Base-by-base conservation (phyloP, 2,113 vertebrate genomes). In the Chinchilla lanigera region DNA sequence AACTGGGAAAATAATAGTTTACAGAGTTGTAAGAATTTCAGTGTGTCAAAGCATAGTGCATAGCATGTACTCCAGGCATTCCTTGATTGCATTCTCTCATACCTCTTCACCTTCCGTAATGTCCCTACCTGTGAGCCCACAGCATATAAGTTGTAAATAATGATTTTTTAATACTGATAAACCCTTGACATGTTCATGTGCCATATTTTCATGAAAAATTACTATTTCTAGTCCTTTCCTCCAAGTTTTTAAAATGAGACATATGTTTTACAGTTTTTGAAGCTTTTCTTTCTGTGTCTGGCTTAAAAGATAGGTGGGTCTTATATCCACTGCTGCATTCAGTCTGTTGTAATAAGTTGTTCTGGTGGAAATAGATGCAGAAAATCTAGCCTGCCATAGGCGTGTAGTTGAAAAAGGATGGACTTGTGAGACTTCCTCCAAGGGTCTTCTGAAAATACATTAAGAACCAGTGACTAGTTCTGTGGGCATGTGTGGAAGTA, bases 191-290 rank as follows among this genome's bases (percentile, higher is more conserved):
- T 61, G 24, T 94, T 94, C 69, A 80, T 35, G 50, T 89, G 82
- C 52, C 47, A 97, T 6, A 7, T 89, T 91, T 96, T 95, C 52
- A 47, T 89, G 86, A 89, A 95, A 95, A 96, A 41, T 73, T 52
- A 60, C 41, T 67, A 22, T 63, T 63, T 92, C 65, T 52, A 58
- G 61, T 71, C 35, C 56, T 10, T 3, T 1, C 61, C 3, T n/a
- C n/a, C 69, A 71, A n/a, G 69, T 65, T 86, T 56, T 61, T 67
- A 30, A 41, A 73, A 78, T 77, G 50, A 81, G 20, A 61, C 52
- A 52, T 50, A 33, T 78, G n/a, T 91, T 82, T 86, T 78, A 65
- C 5, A 33, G 13, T 92, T 96, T 87, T 80, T 14, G 44, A 41
- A 71, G 28, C 84, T 50, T 82, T 78, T 50, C 12, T 22, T 85